Evolutionary conservation across 2,888 invertebrate genomes (phyloP).

Genomic region (Stegophylla sp.): DNA sequence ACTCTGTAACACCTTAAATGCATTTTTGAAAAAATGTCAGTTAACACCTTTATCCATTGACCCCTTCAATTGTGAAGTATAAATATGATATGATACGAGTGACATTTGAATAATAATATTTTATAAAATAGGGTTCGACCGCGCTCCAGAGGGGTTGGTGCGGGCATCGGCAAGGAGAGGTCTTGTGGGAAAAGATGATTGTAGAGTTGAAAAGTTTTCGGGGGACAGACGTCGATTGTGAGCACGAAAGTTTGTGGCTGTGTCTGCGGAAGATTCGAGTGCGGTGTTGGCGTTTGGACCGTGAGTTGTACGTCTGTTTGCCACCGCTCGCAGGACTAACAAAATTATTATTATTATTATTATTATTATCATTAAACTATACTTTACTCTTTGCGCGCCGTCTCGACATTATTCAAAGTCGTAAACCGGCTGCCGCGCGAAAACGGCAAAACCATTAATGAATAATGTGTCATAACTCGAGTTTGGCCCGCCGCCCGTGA

Average conservation of each 20-base stretch:
- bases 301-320: not conserved
- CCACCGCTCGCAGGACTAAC: not conserved
- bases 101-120: too few relatives aligned
- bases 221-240: constrained; percentile 30
- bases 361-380: too few relatives aligned
- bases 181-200: not conserved
- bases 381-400: not conserved
- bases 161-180: too few relatives aligned
- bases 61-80: too few relatives aligned
- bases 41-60: too few relatives aligned
- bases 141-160: not conserved
- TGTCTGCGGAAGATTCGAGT: not conserved
- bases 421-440: constrained; percentile 16
- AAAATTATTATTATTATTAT: too few relatives aligned
- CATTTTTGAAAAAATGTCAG: too few relatives aligned
- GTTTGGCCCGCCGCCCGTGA: constrained; percentile 37
- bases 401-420: constrained; percentile 51
- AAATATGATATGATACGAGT: too few relatives aligned
- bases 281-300: not conserved
- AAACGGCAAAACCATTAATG: constrained; percentile 51
- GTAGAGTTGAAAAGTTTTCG: constrained; percentile 35
- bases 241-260: constrained; percentile 36
- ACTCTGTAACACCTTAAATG: too few relatives aligned
- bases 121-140: not conserved
- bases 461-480: constrained; percentile 58